Evolutionary conservation across 1,140 invertebrate genomes (phyloP), one percentile per base, ranked within the genome.

Genomic region (Goniozus legneri): DNA sequence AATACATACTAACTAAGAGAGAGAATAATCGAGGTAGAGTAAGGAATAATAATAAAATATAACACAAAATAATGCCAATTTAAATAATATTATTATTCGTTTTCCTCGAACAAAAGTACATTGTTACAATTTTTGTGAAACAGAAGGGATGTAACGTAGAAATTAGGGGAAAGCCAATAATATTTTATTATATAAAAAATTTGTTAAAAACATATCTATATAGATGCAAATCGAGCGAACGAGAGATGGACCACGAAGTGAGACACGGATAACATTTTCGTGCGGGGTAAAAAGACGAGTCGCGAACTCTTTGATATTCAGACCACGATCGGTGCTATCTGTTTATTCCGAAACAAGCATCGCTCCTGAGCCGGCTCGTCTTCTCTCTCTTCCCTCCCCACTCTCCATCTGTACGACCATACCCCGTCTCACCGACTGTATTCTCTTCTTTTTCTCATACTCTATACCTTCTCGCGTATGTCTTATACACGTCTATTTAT

Each of bases 291-390:
- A 60, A 64, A 58, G 49, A 50, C 56, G 62, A 62, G 54, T 54
- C 56, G 60, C 50, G 50, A 56, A 52, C 61, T 71, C 48, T 53
- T 72, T 69, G 55, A 51, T 64, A 71, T 73, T 71, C 69, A 61
- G 58, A 54, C 59, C 50, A 54, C 64, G 67, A 71, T 66, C 62
- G 55, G 57, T 54, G 58, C 64, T 69, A 70, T 73, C 65, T 70
- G 64, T 71, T 72, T 73, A 71, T 71, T 68, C 60, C 60, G 58
- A 68, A 72, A 73, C 67, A 71, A 72, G 60, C 64, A 60, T 55
- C 54, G 64, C 59, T 64, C 59, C 54, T 47, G 22, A 50, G 42
- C 47, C 51, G 4, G 4, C 24, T 27, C 10, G 24, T 27, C 24
- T 27, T 10, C 24, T 27, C 24, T 27, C 10, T 27, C 24, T 37